These are phyloP conservation scores for Montipora efflorescens DNA, from an alignment of 64 coral and sea anemone genomes.

Conservation along the genomic window DNA sequence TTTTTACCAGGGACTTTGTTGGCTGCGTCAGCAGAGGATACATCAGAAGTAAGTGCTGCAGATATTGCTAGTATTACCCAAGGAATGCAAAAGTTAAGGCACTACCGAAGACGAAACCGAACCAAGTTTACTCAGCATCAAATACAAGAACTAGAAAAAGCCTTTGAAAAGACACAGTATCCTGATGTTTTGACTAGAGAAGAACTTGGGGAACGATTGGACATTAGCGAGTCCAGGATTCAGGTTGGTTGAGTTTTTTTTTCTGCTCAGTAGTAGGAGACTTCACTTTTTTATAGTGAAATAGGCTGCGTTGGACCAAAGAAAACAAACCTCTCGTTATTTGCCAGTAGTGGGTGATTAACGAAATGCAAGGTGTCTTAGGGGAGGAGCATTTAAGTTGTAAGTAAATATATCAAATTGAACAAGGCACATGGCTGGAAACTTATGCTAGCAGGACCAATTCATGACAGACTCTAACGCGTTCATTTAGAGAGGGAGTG, in stretches of 20 bases:
- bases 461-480: background rate
- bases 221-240: slow-evolving; percentile 92
- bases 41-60: slow-evolving; percentile 28
- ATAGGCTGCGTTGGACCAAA: background rate
- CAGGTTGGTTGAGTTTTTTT: slow-evolving; percentile 68
- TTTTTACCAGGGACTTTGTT: background rate
- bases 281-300: background rate
- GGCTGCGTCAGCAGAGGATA: background rate
- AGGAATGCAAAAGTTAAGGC: slow-evolving; percentile 60
- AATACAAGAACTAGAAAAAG: slow-evolving; percentile 87
- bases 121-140: slow-evolving; percentile 93
- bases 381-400: background rate
- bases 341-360: background rate
- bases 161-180: slow-evolving; percentile 87
- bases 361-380: background rate
- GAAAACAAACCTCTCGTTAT: background rate
- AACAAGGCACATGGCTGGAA: background rate
- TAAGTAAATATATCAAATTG: background rate
- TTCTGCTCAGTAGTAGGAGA: no score
- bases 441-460: background rate
- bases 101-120: slow-evolving; percentile 87
- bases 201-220: slow-evolving; percentile 78
- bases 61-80: slow-evolving; percentile 32
- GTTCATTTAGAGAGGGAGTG: background rate
- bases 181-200: slow-evolving; percentile 94